phyloP scores from a whole-genome alignment of 2,888 invertebrate genomes.

The Drosophila sordidula region DNA sequence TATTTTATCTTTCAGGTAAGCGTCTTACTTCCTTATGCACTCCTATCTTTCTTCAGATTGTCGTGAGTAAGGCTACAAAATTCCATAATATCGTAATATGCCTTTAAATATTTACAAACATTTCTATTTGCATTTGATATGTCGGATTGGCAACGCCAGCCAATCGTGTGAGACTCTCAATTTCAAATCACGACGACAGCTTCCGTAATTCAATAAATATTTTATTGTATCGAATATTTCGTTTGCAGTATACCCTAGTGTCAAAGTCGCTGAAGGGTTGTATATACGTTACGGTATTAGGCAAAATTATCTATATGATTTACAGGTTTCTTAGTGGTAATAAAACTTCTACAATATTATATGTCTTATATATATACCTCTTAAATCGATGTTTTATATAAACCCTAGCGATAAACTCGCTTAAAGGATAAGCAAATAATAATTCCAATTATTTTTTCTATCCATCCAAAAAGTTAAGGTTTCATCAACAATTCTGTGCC shows the following conservation, averaged over 20 bases:
- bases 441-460: too few relatives aligned
- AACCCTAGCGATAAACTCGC: too few relatives aligned
- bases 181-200: conserved; percentile 62
- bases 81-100: conserved; percentile 3
- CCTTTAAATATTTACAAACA: conserved; percentile 18
- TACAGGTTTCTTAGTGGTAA: too few relatives aligned
- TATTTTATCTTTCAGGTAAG: conserved; percentile 63
- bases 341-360: too few relatives aligned
- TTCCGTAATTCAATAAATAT: conserved; percentile 76
- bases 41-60: not conserved
- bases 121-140: conserved; percentile 20
- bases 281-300: not conserved
- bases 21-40: conserved; percentile 12
- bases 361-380: too few relatives aligned
- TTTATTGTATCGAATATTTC: conserved; percentile 55
- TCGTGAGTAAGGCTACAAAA: conserved; percentile 24
- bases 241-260: conserved; percentile 33
- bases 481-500: too few relatives aligned
- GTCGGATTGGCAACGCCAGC: conserved; percentile 23
- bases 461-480: too few relatives aligned
- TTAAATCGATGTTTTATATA: too few relatives aligned
- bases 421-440: too few relatives aligned
- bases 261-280: not conserved
- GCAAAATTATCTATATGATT: too few relatives aligned
- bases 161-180: conserved; percentile 37